Percentiles rank a stretch among this genome's conserved stretches.
phyloP scores from a whole-genome alignment of 2,113 vertebrate genomes.

The Zosterops pallidus region DNA sequence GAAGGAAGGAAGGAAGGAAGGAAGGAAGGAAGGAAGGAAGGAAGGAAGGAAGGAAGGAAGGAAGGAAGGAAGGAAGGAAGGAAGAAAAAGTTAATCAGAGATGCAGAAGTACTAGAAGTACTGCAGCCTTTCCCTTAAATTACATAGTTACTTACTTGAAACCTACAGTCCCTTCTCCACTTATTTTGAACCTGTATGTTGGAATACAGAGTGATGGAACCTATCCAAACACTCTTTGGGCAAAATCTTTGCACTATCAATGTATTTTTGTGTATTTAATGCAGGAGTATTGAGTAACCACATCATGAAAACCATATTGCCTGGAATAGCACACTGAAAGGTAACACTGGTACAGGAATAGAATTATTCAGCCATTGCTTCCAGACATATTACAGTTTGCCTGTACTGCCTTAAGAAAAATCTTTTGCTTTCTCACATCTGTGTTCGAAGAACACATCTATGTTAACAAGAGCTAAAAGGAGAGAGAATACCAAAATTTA shows the following conservation, averaged over 20 bases:
- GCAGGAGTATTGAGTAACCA: background rate
- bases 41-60: too few relatives aligned
- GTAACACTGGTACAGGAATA: background rate
- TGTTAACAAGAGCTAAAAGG: background rate
- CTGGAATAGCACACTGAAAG: background rate
- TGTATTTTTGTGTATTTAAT: background rate
- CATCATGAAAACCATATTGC: background rate
- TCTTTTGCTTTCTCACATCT: background rate
- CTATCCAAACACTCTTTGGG: background rate
- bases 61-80: too few relatives aligned
- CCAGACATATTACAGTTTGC: background rate
- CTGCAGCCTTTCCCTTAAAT: background rate
- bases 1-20: background rate
- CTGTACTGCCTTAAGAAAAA: background rate
- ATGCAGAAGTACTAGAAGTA: background rate
- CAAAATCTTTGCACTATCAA: background rate
- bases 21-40: too few relatives aligned
- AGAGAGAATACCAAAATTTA: background rate
- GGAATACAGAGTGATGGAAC: background rate
- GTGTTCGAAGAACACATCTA: background rate
- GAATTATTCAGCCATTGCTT: background rate
- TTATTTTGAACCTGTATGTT: background rate
- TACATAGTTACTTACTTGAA: background rate
- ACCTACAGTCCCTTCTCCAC: background rate
- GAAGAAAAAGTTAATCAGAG: background rate